Conservation (phyloP, 53 echinoderm and acorn worm genomes). For the Henricia sp. region DNA sequence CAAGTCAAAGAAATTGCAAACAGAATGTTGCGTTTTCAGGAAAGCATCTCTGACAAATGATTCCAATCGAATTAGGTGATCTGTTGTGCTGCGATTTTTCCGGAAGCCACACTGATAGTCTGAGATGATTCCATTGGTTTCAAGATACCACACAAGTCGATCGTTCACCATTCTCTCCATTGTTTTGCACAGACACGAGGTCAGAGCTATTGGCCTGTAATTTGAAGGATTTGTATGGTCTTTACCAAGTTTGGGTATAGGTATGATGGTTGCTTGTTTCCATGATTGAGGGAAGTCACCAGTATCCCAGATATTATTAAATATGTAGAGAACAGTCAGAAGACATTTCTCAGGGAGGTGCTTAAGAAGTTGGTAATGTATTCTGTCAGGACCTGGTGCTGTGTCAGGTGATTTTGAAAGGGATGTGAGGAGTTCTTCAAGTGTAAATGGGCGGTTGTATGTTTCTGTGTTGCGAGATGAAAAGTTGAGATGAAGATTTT, state of each 20-base stretch:
- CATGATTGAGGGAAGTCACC: no score
- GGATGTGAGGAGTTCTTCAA: neutral
- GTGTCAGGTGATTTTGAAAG: neutral
- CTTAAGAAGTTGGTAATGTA: neutral
- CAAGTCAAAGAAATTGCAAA: neutral
- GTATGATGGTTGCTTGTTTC: no score
- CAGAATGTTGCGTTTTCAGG: neutral
- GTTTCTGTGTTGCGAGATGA: neutral
- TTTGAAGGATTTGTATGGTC: neutral
- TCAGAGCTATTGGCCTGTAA: neutral
- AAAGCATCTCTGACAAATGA: neutral
- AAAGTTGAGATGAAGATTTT: neutral
- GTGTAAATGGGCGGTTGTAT: neutral
- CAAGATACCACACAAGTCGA: neutral
- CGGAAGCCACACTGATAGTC: no score
- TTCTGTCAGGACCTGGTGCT: neutral
- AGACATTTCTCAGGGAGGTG: neutral
- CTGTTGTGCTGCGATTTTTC: neutral
- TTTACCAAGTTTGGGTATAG: no score
- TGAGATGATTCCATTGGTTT: neutral
- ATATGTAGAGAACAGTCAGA: no score
- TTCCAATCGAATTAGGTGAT: neutral
- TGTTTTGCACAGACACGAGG: neutral
- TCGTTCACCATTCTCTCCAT: constrained; percentile 8
- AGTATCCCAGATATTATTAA: neutral